Base-by-base conservation (phyloP, 2,888 invertebrate species). In the Scaptomyza parva region DNA sequence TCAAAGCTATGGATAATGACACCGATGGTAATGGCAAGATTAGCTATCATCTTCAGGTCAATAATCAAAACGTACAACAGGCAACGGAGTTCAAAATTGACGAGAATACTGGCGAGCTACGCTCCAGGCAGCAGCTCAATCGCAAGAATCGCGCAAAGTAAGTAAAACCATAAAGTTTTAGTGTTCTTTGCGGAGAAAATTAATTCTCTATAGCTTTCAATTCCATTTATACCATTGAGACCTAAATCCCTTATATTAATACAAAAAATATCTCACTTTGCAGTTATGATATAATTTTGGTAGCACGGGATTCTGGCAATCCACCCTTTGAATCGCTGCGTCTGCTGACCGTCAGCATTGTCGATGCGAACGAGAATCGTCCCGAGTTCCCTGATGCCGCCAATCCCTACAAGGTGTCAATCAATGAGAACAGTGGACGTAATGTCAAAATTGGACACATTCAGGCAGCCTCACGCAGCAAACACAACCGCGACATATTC, bases 11-110 rank as follows among this genome's bases (percentile, higher is more conserved):
- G 0, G 98, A 98, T 88, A 94, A 94, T 74, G 97, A 98, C 89
- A 93, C 93, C 0, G 97, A 97, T 1, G 95, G 96, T 74, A 97
- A 97, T 90, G 97, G 97, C 0, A 93, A 95, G 53, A 93, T 98
- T 0, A 95, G 96, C 1, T 98, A 98, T 92, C 96, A 95, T 89
- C 92, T 97, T 64, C 96, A 96, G 92, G 94, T 96, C 2, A 90
- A 90, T 74, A 95, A 96, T 85, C 93, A 94, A 78, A 95, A 96
- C 80, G 94, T 95, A 0, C 95, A 95, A 68, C 95, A 96, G 90
- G 97, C 97, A 0, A 93, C 94, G 9, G 96, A 97, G 90, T 98
- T 98, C 91, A 93, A 93, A 26, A 95, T 98, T 35, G 94, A 97
- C 90, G 92, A 93, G 41, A 94, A 94, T 55, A 95, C 95, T 0